Percentiles rank a stretch among this genome's conserved stretches.
These are phyloP conservation scores for Enteromius fasciolatus DNA, from an alignment of 2,797 vertebrate genomes.

Conservation along the genomic window DNA sequence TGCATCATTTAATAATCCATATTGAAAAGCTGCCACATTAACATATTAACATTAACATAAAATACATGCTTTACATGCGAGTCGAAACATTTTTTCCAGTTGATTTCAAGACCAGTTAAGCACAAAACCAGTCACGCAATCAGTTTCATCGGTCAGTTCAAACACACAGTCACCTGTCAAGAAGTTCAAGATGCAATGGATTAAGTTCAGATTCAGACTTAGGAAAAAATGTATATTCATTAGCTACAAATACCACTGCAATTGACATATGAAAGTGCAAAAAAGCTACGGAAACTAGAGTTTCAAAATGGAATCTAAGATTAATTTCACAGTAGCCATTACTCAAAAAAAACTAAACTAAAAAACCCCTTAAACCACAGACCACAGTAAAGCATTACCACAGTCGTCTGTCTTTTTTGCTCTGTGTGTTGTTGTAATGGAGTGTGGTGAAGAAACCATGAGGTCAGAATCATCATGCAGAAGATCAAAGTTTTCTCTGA, in stretches of 20 bases:
- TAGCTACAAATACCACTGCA: not conserved
- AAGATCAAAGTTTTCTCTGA: constrained; percentile 71
- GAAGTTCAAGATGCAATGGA: not conserved
- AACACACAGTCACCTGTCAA: not conserved
- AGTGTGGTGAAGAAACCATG: constrained; percentile 47
- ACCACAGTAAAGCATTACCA: constrained; percentile 40
- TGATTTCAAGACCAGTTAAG: not conserved
- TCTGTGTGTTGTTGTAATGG: constrained; percentile 30
- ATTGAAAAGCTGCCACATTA: not conserved
- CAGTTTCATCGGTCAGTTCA: not conserved
- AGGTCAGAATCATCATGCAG: constrained; percentile 50
- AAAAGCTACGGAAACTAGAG: not conserved
- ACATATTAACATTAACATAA: not conserved
- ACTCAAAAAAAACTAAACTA: not conserved
- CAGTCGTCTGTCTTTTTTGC: constrained; percentile 13
- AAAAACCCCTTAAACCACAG: constrained; percentile 35
- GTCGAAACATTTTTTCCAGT: not conserved
- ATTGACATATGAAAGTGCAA: not conserved
- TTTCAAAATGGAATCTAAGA: constrained; percentile 1
- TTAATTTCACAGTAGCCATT: constrained; percentile 37
- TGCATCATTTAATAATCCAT: not conserved
- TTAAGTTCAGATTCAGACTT: not conserved
- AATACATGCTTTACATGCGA: not conserved
- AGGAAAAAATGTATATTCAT: not conserved
- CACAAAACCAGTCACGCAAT: not conserved